A percentile compares a stretch with the other conserved stretches of the same genome.
Evolutionary conservation across 2,888 invertebrate genomes (phyloP).

Genomic region (Macroteleia sp.): DNA sequence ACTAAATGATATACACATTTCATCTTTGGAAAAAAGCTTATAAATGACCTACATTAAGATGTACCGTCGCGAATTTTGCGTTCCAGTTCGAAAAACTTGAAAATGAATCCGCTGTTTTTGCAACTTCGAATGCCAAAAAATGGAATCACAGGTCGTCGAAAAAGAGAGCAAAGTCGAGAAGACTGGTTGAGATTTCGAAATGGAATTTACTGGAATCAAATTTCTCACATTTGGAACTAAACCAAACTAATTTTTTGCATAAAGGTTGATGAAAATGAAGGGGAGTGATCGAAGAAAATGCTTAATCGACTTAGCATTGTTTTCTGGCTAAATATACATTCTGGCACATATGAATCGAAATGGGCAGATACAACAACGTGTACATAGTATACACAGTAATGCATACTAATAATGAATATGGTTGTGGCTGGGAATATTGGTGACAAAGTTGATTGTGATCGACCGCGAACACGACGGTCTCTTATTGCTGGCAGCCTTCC

Average conservation of each 20-base stretch:
- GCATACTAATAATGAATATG: conserved; percentile 27
- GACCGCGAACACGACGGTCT: conserved; percentile 52
- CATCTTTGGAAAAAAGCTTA: too few species aligned
- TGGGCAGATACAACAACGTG: conserved; percentile 1
- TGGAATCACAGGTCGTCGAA: too few species aligned
- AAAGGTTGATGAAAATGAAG: not conserved
- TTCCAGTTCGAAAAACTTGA: too few species aligned
- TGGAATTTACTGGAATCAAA: not conserved
- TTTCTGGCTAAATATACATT: conserved; percentile 33
- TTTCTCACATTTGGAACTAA: not conserved
- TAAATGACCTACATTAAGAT: conserved; percentile 7
- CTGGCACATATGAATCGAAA: conserved; percentile 32
- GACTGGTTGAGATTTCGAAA: not conserved
- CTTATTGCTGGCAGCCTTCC: conserved; percentile 57
- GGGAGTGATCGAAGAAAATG: not conserved
- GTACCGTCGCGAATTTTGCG: too few species aligned
- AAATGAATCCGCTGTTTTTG: too few species aligned
- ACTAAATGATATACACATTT: too few species aligned
- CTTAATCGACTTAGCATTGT: conserved; percentile 4
- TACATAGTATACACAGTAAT: conserved; percentile 21
- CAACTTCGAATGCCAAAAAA: too few species aligned
- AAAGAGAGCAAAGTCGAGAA: too few species aligned
- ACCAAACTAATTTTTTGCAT: conserved; percentile 15
- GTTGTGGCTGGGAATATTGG: conserved; percentile 38
- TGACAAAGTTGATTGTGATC: conserved; percentile 63